Evolutionary conservation across 2,797 vertebrate genomes (phyloP).

Genomic region (Linurgus olivaceus): DNA sequence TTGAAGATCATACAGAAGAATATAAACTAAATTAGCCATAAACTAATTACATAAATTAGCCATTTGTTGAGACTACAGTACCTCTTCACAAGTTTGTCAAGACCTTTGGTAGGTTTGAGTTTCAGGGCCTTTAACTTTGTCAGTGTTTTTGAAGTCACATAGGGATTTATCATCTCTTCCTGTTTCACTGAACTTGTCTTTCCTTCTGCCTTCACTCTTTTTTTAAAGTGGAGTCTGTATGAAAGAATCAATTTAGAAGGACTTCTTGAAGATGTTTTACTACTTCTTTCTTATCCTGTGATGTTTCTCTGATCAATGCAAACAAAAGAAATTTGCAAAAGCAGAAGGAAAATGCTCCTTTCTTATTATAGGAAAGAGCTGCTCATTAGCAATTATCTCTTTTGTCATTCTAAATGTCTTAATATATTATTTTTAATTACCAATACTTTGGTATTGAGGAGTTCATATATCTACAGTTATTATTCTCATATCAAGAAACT

Average conservation of each 20-base stretch:
- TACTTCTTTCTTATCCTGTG: background rate
- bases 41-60: background rate
- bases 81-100: background rate
- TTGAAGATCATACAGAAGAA: background rate
- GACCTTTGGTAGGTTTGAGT: background rate
- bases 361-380: background rate
- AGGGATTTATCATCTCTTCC: background rate
- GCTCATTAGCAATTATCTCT: background rate
- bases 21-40: background rate
- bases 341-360: background rate
- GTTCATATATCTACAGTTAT: background rate
- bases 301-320: background rate
- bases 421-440: background rate
- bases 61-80: background rate
- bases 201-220: background rate
- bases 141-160: background rate
- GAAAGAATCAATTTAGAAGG: background rate
- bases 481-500: background rate
- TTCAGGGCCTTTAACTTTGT: background rate
- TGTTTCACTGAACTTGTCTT: background rate
- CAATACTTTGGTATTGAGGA: background rate
- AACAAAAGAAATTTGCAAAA: background rate
- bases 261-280: background rate
- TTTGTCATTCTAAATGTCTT: background rate
- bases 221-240: background rate